Conservation (phyloP, 2,888 invertebrate species). For the Galerucella calmariensis region DNA sequence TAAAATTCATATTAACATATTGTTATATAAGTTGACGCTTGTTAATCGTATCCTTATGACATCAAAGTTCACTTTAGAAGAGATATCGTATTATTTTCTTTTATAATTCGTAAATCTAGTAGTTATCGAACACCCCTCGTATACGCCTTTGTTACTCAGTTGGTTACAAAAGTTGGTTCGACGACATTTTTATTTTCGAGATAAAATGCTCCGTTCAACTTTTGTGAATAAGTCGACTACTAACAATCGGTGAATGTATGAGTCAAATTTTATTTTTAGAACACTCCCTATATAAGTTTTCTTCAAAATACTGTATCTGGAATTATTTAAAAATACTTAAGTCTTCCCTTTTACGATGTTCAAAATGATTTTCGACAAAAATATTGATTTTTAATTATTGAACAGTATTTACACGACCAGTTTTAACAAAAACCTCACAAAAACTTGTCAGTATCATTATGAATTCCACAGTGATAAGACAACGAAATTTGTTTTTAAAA, state of each 20-base stretch:
- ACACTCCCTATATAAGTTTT: neutral
- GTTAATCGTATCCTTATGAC: no score
- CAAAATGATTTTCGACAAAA: no score
- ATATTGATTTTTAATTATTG: no score
- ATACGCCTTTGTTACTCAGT: neutral
- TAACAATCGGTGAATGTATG: neutral
- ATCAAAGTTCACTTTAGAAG: no score
- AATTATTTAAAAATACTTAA: neutral
- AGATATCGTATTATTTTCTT: no score
- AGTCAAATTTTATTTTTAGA: slow-evolving; percentile 10
- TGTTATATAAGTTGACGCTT: neutral
- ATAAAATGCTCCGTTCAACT: neutral
- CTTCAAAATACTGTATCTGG: neutral
- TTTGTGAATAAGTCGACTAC: neutral
- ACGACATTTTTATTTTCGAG: neutral
- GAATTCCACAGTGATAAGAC: no score
- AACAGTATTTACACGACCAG: no score
- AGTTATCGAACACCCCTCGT: neutral
- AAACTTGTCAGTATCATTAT: no score
- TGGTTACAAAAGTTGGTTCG: slow-evolving; percentile 2
- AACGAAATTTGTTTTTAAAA: no score
- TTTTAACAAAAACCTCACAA: no score
- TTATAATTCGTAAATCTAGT: no score
- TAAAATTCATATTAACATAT: neutral
- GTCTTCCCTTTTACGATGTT: no score